These are phyloP conservation scores for Caenorhabditis briggsae DNA, from an alignment of 1,140 invertebrate genomes.

Conservation along the genomic window DNA sequence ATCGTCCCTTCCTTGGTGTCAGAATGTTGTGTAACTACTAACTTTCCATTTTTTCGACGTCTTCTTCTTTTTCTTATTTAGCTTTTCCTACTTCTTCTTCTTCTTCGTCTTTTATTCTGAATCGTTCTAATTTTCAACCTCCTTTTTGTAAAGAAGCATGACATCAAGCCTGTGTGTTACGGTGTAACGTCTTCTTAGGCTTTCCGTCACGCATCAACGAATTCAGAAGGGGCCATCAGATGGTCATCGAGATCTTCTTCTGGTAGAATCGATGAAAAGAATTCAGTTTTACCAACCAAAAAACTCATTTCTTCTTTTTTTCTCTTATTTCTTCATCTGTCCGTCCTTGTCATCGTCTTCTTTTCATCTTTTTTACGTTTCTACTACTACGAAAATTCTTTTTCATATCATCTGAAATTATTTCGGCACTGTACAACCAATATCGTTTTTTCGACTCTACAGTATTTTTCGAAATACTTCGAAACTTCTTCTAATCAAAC, in stretches of 20 bases:
- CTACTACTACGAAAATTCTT: neutral
- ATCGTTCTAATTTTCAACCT: neutral
- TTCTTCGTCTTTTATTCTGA: neutral
- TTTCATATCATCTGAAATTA: neutral
- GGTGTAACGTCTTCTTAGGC: neutral
- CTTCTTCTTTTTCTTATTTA: conserved; percentile 1
- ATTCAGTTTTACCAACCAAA: neutral
- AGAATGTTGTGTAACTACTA: conserved; percentile 36
- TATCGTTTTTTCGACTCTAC: neutral
- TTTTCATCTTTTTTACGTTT: neutral
- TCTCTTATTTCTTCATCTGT: neutral
- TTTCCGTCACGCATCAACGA: neutral
- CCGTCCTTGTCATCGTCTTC: neutral
- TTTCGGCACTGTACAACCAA: neutral
- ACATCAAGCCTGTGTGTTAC: conserved; percentile 21
- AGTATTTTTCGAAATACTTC: neutral
- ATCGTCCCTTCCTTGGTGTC: too few relatives aligned
- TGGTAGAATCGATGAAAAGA: too few relatives aligned
- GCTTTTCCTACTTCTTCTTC: neutral
- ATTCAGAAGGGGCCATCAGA: conserved; percentile 9
- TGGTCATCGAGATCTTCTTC: conserved; percentile 16
- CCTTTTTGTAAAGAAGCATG: neutral
- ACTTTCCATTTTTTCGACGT: conserved; percentile 47
- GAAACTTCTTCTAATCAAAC: neutral
- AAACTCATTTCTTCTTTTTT: conserved; percentile 1